Evolutionary conservation across 2,888 invertebrate species (phyloP), one percentile per base, ranked within the genome.

Genomic region (Mythimna albipuncta): DNA sequence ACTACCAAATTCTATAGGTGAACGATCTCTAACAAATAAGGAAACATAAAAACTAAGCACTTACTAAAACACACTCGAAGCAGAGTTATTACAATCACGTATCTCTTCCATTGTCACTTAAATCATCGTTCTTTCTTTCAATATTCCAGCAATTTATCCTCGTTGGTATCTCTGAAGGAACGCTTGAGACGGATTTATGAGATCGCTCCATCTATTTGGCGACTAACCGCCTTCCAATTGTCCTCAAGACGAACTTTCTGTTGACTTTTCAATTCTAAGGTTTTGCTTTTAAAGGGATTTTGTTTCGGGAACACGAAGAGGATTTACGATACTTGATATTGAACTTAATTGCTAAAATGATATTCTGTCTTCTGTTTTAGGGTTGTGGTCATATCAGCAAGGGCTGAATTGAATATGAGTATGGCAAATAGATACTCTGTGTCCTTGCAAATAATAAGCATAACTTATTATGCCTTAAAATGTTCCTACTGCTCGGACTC

Each of bases 171-270:
- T 35, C 32, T 64, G 65, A 74, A 58, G 35, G 32, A 59, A 68
- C 55, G 35, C 64, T 83, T 21, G 52, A 68, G 80, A 79, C 62
- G 75, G 65, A 81, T 83, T 81, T 81, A 81, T 83, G 75, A 83
- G 84, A 83, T 83, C 75, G 62, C 50, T 68, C 47, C 62, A 74
- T 81, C 64, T 80, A 70, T 79, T 67, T 73, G 80, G 64, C 74
- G 62, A 83, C 58, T 70, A 70, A 74, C 80, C 80, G 64, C 64
- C 67, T 62, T 71, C 61, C 32, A 54, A 82, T 65, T 41, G 64
- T 69, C 63, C 21, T 52, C 41, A 47, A 58, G 16, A 26, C 58
- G 44, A 67, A 73, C 19, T 69, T 68, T 79, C 69, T 70, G 83
- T 74, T 63, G 58, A 79, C 64, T 79, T 70, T 44, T 64, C 74